phyloP scores from a whole-genome alignment of 2,888 invertebrate genomes.

The Sepiola atlantica region DNA sequence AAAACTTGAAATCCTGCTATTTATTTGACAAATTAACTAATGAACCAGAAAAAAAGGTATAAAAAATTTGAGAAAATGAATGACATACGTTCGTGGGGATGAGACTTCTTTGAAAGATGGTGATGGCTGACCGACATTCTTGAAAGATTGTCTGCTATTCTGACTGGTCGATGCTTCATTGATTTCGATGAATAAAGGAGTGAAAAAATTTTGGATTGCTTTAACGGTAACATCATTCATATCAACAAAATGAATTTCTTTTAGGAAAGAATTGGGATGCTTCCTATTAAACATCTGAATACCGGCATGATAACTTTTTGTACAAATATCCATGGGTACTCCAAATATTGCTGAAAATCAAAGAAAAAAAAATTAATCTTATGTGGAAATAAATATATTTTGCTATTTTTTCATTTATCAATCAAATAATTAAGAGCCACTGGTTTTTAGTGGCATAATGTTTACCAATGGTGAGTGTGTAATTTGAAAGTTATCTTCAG shows the following conservation, averaged over 20 bases:
- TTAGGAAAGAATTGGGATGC: background rate
- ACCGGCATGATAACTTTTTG: background rate
- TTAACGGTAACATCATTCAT: background rate
- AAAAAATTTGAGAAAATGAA: background rate
- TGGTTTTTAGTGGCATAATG: too few relatives aligned
- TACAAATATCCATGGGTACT: background rate
- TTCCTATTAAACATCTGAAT: background rate
- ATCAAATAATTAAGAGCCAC: too few relatives aligned
- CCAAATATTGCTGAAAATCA: background rate
- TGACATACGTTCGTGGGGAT: background rate
- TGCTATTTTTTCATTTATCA: too few relatives aligned
- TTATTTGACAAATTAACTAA: too few relatives aligned
- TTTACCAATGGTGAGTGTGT: too few relatives aligned
- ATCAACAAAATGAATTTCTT: background rate
- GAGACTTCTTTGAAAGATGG: background rate
- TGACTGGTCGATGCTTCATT: background rate
- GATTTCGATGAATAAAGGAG: background rate
- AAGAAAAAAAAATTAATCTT: too few relatives aligned
- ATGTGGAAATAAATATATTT: background rate
- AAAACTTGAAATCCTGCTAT: too few relatives aligned
- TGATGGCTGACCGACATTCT: background rate
- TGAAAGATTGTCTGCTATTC: background rate
- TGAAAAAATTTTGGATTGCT: background rate
- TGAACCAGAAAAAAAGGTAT: background rate
- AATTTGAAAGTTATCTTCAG: too few relatives aligned